Percentiles rank a stretch among this genome's conserved stretches.
These are phyloP conservation scores for Lithosia quadra DNA, from an alignment of 2,888 invertebrate species.

Conservation along the genomic window DNA sequence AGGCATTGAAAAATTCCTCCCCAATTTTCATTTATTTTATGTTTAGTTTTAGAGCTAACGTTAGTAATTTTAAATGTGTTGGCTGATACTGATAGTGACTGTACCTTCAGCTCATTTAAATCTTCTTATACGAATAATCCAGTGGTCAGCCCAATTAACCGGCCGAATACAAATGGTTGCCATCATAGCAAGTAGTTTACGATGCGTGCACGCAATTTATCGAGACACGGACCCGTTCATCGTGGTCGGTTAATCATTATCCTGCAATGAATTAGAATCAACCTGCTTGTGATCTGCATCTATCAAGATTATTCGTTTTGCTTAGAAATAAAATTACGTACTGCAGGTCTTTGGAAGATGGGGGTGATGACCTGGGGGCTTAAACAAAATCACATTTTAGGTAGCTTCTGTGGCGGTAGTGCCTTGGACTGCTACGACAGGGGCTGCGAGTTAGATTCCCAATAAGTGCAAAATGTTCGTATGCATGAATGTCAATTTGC, in stretches of 20 bases:
- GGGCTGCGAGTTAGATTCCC: too few relatives aligned
- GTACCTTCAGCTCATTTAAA: conserved; percentile 12
- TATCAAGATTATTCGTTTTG: conserved; percentile 52
- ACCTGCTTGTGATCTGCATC: conserved; percentile 51
- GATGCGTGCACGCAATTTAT: conserved; percentile 54
- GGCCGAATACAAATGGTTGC: conserved; percentile 56
- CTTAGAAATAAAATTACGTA: neutral
- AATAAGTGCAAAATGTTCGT: too few relatives aligned
- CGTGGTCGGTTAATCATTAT: conserved; percentile 59
- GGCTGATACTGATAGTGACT: too few relatives aligned
- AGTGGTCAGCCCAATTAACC: conserved; percentile 49
- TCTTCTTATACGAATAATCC: conserved; percentile 23
- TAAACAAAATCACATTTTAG: too few relatives aligned
- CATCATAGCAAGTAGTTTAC: conserved; percentile 53
- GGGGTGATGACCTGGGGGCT: neutral
- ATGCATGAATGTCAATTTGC: too few relatives aligned
- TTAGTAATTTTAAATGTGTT: too few relatives aligned
- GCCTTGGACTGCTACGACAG: too few relatives aligned
- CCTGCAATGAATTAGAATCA: conserved; percentile 59
- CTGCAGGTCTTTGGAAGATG: neutral
- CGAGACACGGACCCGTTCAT: conserved; percentile 52
- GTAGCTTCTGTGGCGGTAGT: too few relatives aligned
- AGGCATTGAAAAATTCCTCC: too few relatives aligned
- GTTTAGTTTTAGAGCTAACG: too few relatives aligned
- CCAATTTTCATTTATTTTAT: too few relatives aligned